Percentiles rank a stretch among this genome's conserved stretches.
Evolutionary conservation across 2,797 vertebrate species (phyloP).

Genomic region (Scleropages formosus): DNA sequence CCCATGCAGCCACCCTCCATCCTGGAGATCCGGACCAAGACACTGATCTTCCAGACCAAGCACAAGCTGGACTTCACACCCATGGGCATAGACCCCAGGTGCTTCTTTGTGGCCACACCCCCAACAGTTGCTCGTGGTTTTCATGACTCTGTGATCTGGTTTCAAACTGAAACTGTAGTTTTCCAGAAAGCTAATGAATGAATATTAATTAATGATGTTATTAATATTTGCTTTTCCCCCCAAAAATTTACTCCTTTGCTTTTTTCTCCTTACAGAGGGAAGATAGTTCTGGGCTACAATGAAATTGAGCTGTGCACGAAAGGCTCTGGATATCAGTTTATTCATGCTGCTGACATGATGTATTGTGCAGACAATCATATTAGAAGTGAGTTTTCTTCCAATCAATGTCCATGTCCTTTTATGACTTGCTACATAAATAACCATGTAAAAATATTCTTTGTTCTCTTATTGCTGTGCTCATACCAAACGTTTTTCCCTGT

Average conservation of each 20-base stretch:
- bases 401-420: not conserved
- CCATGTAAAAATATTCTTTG: not conserved
- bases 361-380: slow-evolving; percentile 74
- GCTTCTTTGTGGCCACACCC: not conserved
- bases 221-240: not conserved
- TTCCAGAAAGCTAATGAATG: no score
- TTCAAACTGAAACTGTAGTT: not conserved
- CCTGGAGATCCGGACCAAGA: slow-evolving; percentile 74
- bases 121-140: not conserved
- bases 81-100: slow-evolving; percentile 70
- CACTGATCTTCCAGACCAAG: slow-evolving; percentile 77
- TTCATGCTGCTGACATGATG: slow-evolving; percentile 78
- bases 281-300: slow-evolving; percentile 68
- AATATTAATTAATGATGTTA: no score
- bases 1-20: slow-evolving; percentile 73
- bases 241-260: not conserved
- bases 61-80: slow-evolving; percentile 83
- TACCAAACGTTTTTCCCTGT: not conserved
- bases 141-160: not conserved
- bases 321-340: slow-evolving; percentile 71
- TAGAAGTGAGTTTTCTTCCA: slow-evolving; percentile 57
- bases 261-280: slow-evolving; percentile 57
- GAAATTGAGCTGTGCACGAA: slow-evolving; percentile 64
- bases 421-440: not conserved
- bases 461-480: not conserved